phyloP scores from a whole-genome alignment of 2,888 invertebrate species.

The Melanostoma scalare region DNA sequence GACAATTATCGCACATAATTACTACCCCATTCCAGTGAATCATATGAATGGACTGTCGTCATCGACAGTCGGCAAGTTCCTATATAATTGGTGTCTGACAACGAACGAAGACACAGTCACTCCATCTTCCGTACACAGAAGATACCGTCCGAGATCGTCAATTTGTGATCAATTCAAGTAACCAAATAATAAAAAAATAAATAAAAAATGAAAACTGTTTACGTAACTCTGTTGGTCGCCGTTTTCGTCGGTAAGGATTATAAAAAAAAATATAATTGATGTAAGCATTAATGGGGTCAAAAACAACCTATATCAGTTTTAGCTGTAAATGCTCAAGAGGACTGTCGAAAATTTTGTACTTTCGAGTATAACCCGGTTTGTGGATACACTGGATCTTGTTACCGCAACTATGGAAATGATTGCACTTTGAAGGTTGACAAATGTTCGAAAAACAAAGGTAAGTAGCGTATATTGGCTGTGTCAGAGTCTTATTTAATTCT shows the following conservation, averaged over 20 bases:
- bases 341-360: slow-evolving; percentile 51
- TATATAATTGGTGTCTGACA: slow-evolving; percentile 20
- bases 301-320: slow-evolving; percentile 19
- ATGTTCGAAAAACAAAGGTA: slow-evolving; percentile 41
- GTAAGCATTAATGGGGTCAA: neutral
- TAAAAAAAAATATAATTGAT: neutral
- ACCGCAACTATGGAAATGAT: slow-evolving; percentile 33
- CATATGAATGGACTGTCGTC: slow-evolving; percentile 2
- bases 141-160: slow-evolving; percentile 13
- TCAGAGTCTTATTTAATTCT: neutral
- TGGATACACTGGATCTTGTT: slow-evolving; percentile 50
- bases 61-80: neutral
- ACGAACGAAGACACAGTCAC: slow-evolving; percentile 1
- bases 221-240: neutral
- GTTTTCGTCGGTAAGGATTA: slow-evolving; percentile 32
- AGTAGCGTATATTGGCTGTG: neutral
- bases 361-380: slow-evolving; percentile 47
- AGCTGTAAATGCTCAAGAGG: slow-evolving; percentile 32
- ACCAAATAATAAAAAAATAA: neutral
- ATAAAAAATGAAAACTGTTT: slow-evolving; percentile 31
- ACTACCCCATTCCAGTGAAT: neutral
- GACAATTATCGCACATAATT: too few species aligned
- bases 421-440: slow-evolving; percentile 45
- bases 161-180: neutral
- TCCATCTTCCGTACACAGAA: slow-evolving; percentile 8